Evolutionary conservation across 2,888 invertebrate species (phyloP).

Genomic region (Sthenelais limicola): DNA sequence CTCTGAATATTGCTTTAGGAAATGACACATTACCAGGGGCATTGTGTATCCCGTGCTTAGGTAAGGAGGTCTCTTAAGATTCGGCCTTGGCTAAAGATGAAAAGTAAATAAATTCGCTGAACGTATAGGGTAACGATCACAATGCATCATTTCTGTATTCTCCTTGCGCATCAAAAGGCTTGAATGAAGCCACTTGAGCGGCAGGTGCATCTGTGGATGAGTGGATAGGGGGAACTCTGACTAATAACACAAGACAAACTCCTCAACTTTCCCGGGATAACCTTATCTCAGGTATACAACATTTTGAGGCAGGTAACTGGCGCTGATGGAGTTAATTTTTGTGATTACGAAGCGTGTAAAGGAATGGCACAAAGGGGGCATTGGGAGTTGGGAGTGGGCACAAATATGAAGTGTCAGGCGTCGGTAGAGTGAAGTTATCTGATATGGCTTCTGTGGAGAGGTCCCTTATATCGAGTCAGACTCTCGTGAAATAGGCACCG

Average conservation of each 20-base stretch:
- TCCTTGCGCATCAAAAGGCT: no score
- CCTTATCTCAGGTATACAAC: constrained; percentile 28
- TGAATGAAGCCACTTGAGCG: no score
- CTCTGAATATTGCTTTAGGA: no score
- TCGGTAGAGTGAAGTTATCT: neutral
- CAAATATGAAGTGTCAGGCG: constrained; percentile 38
- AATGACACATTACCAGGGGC: no score
- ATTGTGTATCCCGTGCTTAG: no score
- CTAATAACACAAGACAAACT: constrained; percentile 39
- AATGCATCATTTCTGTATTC: neutral
- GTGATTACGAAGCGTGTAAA: constrained; percentile 25
- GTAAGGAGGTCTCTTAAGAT: no score
- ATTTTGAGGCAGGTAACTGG: constrained; percentile 24
- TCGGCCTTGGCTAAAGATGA: constrained; percentile 23
- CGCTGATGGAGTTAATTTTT: constrained; percentile 39
- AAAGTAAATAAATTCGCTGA: constrained; percentile 18
- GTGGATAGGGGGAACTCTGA: neutral
- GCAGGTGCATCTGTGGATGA: constrained; percentile 27
- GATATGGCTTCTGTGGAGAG: constrained; percentile 15
- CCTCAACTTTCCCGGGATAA: constrained; percentile 15
- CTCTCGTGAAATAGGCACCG: constrained; percentile 29
- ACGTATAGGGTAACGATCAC: neutral
- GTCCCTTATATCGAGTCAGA: constrained; percentile 27
- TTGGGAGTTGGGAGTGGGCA: constrained; percentile 23
- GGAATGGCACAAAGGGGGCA: constrained; percentile 25